Percentiles rank a stretch among this genome's conserved stretches.
These are phyloP conservation scores for Ypsolopha sequella DNA, from an alignment of 2,888 invertebrate genomes.

Conservation along the genomic window DNA sequence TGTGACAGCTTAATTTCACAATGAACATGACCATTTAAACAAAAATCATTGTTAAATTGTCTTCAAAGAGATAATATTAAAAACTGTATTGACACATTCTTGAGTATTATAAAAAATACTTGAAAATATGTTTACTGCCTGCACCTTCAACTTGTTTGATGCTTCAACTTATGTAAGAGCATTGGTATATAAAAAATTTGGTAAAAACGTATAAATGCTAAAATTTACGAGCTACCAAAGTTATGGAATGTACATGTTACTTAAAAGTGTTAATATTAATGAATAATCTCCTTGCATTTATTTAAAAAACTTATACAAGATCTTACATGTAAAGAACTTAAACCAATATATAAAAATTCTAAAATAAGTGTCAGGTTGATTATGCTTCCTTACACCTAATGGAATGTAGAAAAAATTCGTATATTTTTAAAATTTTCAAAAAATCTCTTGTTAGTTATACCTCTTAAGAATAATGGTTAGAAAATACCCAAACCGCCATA, in stretches of 20 bases:
- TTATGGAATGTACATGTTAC: slow-evolving; percentile 40
- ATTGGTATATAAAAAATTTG: slow-evolving; percentile 67
- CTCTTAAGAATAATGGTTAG: slow-evolving; percentile 58
- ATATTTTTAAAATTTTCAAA: slow-evolving; percentile 26
- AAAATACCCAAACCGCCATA: slow-evolving; percentile 55
- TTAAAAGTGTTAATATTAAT: slow-evolving; percentile 22
- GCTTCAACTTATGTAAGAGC: slow-evolving; percentile 39
- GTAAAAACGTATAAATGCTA: slow-evolving; percentile 58
- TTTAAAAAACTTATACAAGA: not conserved
- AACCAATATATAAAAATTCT: not conserved
- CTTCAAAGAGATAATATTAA: not conserved
- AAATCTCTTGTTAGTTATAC: slow-evolving; percentile 45
- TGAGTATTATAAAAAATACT: slow-evolving; percentile 2
- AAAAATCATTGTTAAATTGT: too few species aligned
- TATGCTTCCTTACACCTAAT: slow-evolving; percentile 51
- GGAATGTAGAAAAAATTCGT: slow-evolving; percentile 43
- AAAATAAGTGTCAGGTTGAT: slow-evolving; percentile 30
- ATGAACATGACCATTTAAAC: too few species aligned
- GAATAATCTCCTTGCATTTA: slow-evolving; percentile 39
- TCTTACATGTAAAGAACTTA: not conserved
- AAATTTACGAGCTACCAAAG: slow-evolving; percentile 52
- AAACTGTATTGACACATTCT: not conserved
- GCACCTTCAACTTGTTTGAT: slow-evolving; percentile 1
- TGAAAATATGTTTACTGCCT: not conserved
- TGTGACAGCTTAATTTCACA: too few species aligned